These are phyloP conservation scores for Caenorhabditis tropicalis DNA, from an alignment of 1,140 invertebrate species.

Conservation along the genomic window DNA sequence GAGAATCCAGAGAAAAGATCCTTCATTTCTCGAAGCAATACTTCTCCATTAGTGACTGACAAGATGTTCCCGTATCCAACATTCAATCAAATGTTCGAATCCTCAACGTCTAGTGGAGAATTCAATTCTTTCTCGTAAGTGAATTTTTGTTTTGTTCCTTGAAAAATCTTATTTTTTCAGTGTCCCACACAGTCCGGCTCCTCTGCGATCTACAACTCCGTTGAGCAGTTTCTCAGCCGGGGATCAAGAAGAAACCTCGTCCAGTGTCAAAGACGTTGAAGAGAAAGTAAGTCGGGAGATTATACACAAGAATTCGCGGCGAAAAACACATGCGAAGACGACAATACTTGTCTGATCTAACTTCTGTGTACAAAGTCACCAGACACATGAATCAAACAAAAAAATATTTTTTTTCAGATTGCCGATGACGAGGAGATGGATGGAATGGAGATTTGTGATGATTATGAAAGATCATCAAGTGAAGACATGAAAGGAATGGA, in stretches of 20 bases:
- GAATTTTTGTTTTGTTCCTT: not conserved
- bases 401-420: not conserved
- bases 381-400: not conserved
- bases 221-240: not conserved
- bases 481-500: not conserved
- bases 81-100: not conserved
- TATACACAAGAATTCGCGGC: not conserved
- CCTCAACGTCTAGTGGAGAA: not conserved
- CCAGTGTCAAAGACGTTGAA: slow-evolving; percentile 4
- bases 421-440: not conserved
- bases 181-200: not conserved
- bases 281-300: slow-evolving; percentile 29
- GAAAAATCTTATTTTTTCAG: not conserved
- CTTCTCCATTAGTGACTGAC: slow-evolving; percentile 48
- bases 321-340: not conserved
- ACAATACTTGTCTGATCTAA: not conserved
- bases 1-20: not conserved
- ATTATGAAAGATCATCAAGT: not conserved
- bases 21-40: not conserved
- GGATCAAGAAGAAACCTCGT: not conserved
- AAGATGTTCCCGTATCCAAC: slow-evolving; percentile 46
- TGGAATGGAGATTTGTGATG: not conserved
- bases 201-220: not conserved
- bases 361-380: not conserved
- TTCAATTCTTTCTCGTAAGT: not conserved